Conservation (phyloP, 1,140 invertebrate genomes). For the Atta cephalotes region DNA sequence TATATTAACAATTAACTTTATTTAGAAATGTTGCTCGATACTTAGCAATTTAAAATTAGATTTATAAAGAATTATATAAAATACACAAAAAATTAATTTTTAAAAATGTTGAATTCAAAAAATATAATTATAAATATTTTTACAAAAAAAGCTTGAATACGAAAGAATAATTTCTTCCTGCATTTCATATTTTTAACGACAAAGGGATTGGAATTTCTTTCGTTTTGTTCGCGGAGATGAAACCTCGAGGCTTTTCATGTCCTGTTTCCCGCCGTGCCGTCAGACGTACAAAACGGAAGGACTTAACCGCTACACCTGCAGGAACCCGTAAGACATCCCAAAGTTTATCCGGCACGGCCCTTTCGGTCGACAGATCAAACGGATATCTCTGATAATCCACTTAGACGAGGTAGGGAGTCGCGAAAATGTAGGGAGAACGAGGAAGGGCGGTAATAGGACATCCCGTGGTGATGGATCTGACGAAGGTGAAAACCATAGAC, state of each 20-base stretch:
- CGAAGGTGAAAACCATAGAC: constrained; percentile 59
- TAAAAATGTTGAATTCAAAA: constrained; percentile 7
- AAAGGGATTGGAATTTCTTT: constrained; percentile 3
- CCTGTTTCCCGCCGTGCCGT: constrained; percentile 40
- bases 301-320: constrained; percentile 69
- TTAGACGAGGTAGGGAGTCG: constrained; percentile 68
- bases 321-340: constrained; percentile 58
- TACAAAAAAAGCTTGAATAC: neutral
- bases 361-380: constrained; percentile 74
- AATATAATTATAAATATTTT: neutral
- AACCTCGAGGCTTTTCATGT: constrained; percentile 52
- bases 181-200: neutral
- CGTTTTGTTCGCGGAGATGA: constrained; percentile 35
- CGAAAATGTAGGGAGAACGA: constrained; percentile 43
- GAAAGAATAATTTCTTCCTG: neutral
- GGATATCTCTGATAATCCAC: constrained; percentile 78
- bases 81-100: neutral
- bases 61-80: neutral
- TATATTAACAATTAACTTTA: neutral
- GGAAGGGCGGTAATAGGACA: constrained; percentile 70
- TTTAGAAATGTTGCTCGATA: neutral
- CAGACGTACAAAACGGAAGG: constrained; percentile 60
- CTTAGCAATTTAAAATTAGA: neutral
- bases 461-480: constrained; percentile 66
- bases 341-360: constrained; percentile 71